Conservation (phyloP, 1,140 invertebrate genomes). For the Colletes gigas region DNA sequence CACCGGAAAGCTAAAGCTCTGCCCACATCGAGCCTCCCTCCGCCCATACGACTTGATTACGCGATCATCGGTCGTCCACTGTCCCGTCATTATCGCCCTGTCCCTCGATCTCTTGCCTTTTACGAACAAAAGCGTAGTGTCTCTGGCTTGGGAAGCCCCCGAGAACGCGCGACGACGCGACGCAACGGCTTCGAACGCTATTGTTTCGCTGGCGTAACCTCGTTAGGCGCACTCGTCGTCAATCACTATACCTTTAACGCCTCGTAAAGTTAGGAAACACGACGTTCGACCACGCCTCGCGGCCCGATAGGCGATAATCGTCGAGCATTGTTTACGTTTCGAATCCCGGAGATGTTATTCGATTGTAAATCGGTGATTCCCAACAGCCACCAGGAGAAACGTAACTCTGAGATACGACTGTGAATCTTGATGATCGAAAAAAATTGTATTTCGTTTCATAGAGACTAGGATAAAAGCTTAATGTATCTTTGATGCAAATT, state of each 20-base stretch:
- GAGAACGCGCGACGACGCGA: background rate
- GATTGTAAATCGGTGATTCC: too few species aligned
- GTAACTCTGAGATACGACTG: too few species aligned
- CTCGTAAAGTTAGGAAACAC: constrained; percentile 54
- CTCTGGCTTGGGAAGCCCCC: too few species aligned
- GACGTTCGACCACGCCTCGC: constrained; percentile 49
- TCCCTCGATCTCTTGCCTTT: background rate
- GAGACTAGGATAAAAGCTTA: too few species aligned
- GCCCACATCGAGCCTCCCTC: constrained; percentile 34
- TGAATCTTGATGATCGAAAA: too few species aligned
- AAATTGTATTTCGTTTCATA: too few species aligned
- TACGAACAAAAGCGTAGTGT: background rate
- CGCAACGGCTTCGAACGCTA: constrained; percentile 15
- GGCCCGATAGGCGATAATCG: constrained; percentile 2
- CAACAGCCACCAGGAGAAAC: too few species aligned
- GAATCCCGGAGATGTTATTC: too few species aligned
- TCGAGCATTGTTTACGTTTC: background rate
- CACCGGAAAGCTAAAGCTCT: constrained; percentile 50
- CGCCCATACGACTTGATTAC: constrained; percentile 31
- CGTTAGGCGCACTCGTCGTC: constrained; percentile 39
- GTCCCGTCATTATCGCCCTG: background rate
- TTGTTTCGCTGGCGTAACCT: constrained; percentile 42
- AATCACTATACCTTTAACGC: constrained; percentile 52
- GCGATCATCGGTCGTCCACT: background rate
- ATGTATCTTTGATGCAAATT: too few species aligned